These are phyloP conservation scores for Sepioteuthis lessoniana DNA, from an alignment of 2,888 invertebrate genomes.

Conservation along the genomic window DNA sequence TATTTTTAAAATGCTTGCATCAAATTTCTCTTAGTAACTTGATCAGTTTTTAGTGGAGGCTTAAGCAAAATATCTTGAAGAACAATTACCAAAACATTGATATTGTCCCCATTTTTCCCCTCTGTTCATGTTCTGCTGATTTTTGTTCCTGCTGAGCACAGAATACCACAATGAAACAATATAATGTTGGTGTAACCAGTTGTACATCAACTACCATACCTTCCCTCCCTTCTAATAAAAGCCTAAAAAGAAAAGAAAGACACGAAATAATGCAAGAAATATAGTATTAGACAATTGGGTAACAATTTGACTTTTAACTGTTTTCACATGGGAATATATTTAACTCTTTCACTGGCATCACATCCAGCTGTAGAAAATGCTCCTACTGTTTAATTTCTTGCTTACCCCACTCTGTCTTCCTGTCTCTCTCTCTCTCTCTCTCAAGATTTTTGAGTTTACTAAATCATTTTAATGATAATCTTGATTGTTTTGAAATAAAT, in stretches of 20 bases:
- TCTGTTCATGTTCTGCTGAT: background rate
- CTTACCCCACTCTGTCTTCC: background rate
- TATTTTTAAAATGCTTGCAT: background rate
- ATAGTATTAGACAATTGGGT: background rate
- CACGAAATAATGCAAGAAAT: background rate
- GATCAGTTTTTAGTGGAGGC: background rate
- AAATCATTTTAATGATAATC: too few species aligned
- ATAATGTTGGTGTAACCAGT: background rate
- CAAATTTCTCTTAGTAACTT: background rate
- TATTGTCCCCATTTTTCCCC: background rate
- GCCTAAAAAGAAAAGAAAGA: background rate
- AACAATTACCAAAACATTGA: background rate
- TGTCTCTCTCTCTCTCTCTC: background rate
- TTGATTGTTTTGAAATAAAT: too few species aligned
- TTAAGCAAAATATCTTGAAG: background rate
- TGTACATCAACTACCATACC: background rate
- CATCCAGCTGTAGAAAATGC: background rate
- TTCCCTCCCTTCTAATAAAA: background rate
- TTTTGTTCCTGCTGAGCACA: conserved; percentile 33
- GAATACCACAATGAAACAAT: background rate
- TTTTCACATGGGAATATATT: background rate
- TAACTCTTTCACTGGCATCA: background rate
- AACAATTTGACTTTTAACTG: background rate
- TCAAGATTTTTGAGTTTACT: background rate
- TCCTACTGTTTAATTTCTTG: background rate